Evolutionary conservation across 2,888 invertebrate species (phyloP).

Genomic region (Stenoptilia bipunctidactyla): DNA sequence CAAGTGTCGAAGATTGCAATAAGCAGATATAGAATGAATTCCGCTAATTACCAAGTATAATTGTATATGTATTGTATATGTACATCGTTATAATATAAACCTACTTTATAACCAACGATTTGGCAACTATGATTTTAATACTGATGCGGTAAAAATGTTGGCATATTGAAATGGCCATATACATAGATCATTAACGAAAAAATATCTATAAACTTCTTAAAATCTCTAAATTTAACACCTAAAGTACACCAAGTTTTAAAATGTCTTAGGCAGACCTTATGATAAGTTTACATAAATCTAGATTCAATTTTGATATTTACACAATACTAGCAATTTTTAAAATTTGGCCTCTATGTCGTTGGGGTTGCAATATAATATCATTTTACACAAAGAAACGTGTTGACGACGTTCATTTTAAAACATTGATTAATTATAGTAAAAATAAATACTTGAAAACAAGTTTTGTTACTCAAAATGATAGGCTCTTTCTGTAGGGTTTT

Average conservation of each 20-base stretch:
- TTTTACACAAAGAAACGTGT: constrained; percentile 32
- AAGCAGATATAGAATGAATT: constrained; percentile 12
- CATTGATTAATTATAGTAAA: not conserved
- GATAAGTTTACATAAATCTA: constrained; percentile 29
- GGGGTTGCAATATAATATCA: constrained; percentile 38
- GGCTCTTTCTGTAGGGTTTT: constrained; percentile 35
- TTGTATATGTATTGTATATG: constrained; percentile 53
- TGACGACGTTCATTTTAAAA: constrained; percentile 26
- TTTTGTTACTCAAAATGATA: constrained; percentile 27
- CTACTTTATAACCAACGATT: constrained; percentile 52
- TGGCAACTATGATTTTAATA: constrained; percentile 66
- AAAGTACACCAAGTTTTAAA: constrained; percentile 63
- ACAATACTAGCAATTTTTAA: too few species aligned
- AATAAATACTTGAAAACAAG: constrained; percentile 2
- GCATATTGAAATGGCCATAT: constrained; percentile 56
- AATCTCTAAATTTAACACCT: constrained; percentile 44
- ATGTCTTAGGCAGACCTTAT: constrained; percentile 63
- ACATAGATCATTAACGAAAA: constrained; percentile 51
- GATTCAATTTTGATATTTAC: constrained; percentile 55
- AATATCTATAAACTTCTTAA: constrained; percentile 51
- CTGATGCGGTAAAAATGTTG: constrained; percentile 72
- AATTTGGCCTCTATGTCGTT: constrained; percentile 34
- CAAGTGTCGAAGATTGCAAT: constrained; percentile 1
- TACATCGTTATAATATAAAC: constrained; percentile 45
- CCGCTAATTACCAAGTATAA: constrained; percentile 20